Base-by-base conservation (phyloP, 2,113 vertebrate genomes). In the Colaptes auratus region DNA sequence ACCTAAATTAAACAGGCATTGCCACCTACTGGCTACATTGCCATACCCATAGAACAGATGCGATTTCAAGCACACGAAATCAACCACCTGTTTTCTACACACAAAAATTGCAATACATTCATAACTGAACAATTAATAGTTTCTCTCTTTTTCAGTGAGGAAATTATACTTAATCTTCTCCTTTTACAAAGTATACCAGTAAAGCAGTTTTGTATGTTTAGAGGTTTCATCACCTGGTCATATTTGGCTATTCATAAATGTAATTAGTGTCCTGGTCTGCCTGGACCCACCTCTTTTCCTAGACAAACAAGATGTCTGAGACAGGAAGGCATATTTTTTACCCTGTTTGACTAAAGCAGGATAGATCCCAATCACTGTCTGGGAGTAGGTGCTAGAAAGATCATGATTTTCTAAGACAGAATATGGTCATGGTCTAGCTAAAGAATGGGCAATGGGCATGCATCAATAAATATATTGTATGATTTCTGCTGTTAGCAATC, bases 11-110 rank as follows among this genome's bases (percentile, higher is more conserved):
- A 95, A 82, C 42, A 79, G 63, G 33, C 88, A 82, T 94, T 96
- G 96, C 96, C 97, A 96, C 66, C 97, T 97, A 63, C 61, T 92
- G 96, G 90, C 39, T 61, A 2, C 35, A 23, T 20, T 61, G 33
- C 56, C 23, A 17, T 46, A 63, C 59, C 59, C 77, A 23, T 35
- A 9, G n/a, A 74, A n/a, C 12, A 58, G 61, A 74, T 2, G 3
- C 60, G 33, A 56, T 83, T 78, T 83, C 56, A 64, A 39, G 53
- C 2, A 2, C 46, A 39, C 4, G 39, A 79, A 73, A 81, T n/a
- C 42, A 89, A 44, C 25, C 20, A 69, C 15, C 12, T 77, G 5
- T 79, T 78, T 65, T 60, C 33, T 64, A 18, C n/a, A 6, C 17
- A 44, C 50, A 16, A 88, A 92, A 85, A 66, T 74, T n/a, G 64